Conservation (phyloP, 1,140 invertebrate species). For the Rhagoletis zephyria region DNA sequence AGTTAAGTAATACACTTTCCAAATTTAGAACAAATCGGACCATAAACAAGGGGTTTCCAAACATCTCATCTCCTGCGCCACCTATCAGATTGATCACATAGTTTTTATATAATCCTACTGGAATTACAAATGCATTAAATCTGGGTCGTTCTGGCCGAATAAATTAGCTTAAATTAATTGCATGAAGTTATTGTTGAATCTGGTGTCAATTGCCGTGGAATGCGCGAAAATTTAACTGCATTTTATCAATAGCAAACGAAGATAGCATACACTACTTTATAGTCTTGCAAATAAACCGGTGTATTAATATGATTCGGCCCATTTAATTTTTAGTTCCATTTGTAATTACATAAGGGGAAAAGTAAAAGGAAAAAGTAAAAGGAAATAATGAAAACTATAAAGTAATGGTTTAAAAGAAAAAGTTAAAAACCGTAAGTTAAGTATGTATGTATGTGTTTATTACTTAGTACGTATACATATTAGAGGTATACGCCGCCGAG, state of each 20-base stretch:
- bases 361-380: slow-evolving; percentile 45
- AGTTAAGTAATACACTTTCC: too few species aligned
- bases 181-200: background rate
- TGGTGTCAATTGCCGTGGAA: background rate
- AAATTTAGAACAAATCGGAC: too few species aligned
- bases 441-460: background rate
- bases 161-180: too few species aligned
- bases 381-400: background rate
- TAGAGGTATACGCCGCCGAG: too few species aligned
- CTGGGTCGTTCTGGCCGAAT: too few species aligned
- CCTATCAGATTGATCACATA: too few species aligned
- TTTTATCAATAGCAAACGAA: background rate
- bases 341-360: slow-evolving; percentile 19
- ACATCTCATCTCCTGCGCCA: too few species aligned
- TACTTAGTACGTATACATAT: too few species aligned
- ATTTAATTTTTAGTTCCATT: background rate
- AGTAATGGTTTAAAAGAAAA: slow-evolving; percentile 2
- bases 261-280: background rate
- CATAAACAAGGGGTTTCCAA: too few species aligned
- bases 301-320: background rate
- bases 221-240: too few species aligned
- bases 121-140: too few species aligned
- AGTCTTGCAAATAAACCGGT: background rate
- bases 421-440: background rate
- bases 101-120: too few species aligned